Evolutionary conservation across 2,888 invertebrate genomes (phyloP).

Genomic region (Siphlonurus alternatus): DNA sequence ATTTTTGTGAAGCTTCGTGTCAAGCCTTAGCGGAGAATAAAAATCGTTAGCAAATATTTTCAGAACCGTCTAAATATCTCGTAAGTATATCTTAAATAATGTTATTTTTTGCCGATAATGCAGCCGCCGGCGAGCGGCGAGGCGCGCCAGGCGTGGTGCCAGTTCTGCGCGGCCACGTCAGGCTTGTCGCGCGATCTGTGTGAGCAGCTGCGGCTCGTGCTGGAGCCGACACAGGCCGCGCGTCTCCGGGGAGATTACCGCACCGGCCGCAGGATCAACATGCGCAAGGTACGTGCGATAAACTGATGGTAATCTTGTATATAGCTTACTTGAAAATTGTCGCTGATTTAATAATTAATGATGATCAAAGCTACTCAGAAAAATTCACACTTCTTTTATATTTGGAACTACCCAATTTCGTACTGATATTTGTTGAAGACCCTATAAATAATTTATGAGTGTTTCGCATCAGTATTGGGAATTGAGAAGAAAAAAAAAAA

Average conservation of each 20-base stretch:
- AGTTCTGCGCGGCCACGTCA: constrained; percentile 39
- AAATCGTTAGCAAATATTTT: neutral
- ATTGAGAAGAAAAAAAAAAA: too few species aligned
- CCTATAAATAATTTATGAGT: too few species aligned
- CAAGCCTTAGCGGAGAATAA: too few species aligned
- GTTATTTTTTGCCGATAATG: constrained; percentile 21
- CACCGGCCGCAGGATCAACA: constrained; percentile 92
- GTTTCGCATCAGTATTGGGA: too few species aligned
- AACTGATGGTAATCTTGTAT: too few species aligned
- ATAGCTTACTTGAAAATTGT: neutral
- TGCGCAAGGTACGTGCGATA: constrained; percentile 49
- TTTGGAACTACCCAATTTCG: too few species aligned
- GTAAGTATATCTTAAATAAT: constrained; percentile 14
- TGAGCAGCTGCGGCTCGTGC: constrained; percentile 80
- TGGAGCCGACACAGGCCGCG: constrained; percentile 90
- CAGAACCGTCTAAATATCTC: constrained; percentile 6
- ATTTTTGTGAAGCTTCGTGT: too few species aligned
- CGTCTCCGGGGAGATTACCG: constrained; percentile 88
- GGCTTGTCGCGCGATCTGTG: constrained; percentile 68
- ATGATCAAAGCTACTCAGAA: neutral
- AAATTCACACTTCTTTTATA: too few species aligned
- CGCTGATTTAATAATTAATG: neutral
- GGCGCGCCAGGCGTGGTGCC: constrained; percentile 40
- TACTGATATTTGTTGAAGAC: too few species aligned
- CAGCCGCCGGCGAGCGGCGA: constrained; percentile 22